Base-by-base conservation (phyloP, 2,113 vertebrate species). In the Nothobranchius kuhntae region DNA sequence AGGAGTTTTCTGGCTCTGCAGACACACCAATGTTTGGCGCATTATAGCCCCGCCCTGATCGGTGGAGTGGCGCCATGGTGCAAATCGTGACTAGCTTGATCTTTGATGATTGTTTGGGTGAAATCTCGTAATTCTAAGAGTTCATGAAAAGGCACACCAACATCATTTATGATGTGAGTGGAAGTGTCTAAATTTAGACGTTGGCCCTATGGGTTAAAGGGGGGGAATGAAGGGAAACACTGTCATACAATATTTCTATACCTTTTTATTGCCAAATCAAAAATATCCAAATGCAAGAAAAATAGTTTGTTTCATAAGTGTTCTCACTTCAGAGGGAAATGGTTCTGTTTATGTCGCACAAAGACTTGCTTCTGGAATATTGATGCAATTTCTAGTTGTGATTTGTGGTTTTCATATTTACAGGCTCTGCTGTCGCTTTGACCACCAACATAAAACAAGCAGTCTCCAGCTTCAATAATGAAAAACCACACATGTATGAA, bases 401-500 rank as follows among this genome's bases (percentile, higher is more conserved):
- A 61, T 52, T 71, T 61, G 65, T 8, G 8, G 12, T 0, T 57
- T 42, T 45, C 44, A 61, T 17, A 70, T 65, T 70, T 74, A 79
- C 1, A 1, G n/a, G 4, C 48, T n/a, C 58, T 6, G 2, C 46
- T 48, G 45, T 61, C 13, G 53, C 60, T 71, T 24, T 2, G 46
- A 17, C 50, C 61, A 38, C 50, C 44, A 63, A 4, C 15, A 17
- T 73, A 40, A 26, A 77, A 30, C 42, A 17, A 48, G 36, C 51
- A 72, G 61, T 59, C 61, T 67, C n/a, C 54, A 59, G 54, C 30
- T 72, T 73, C 52, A 30, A 67, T 36, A 55, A 56, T 36, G 9
- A 68, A 65, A 75, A 75, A 45, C 38, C 71, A 62, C 65, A 73
- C 78, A n/a, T 60, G 47, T 68, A 57, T 66, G 35, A 59, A 61